phyloP scores from a whole-genome alignment of 53 echinoderm and acorn worm species.

The Paelopatides confundens region DNA sequence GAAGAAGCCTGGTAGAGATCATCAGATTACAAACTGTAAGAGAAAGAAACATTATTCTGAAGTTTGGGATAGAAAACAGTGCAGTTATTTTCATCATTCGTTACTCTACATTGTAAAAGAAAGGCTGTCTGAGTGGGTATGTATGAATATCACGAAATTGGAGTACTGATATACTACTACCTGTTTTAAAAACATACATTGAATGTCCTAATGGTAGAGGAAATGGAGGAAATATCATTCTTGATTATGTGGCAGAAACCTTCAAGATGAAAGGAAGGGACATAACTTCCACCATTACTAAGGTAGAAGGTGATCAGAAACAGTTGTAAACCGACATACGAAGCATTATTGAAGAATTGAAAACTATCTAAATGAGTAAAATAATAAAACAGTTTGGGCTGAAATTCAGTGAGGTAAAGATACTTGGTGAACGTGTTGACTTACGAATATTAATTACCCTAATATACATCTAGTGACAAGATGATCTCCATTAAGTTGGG shows the following conservation, averaged over 20 bases:
- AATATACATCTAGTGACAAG: too few relatives aligned
- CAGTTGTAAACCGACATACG: constrained; percentile 48
- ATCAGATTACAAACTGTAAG: constrained; percentile 61
- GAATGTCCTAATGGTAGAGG: too few relatives aligned
- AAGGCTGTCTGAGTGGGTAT: background rate
- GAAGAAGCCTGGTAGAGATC: constrained; percentile 67
- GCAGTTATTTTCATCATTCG: constrained; percentile 57
- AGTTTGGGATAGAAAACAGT: constrained; percentile 47
- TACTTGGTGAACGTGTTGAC: too few relatives aligned
- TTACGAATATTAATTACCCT: too few relatives aligned
- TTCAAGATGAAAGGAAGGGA: constrained; percentile 48
- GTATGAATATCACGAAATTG: constrained; percentile 5
- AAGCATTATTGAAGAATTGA: constrained; percentile 51
- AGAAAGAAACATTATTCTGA: constrained; percentile 67
- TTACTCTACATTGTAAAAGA: constrained; percentile 34
- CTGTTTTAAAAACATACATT: constrained; percentile 53
- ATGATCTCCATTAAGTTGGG: too few relatives aligned
- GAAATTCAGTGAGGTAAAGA: background rate
- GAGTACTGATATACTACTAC: constrained; percentile 54
- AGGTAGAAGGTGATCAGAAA: constrained; percentile 61
- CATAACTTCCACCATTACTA: constrained; percentile 42
- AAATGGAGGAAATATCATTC: constrained; percentile 5
- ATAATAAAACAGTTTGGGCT: constrained; percentile 3
- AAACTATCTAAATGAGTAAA: background rate
- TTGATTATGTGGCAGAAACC: constrained; percentile 59